Percentiles rank a stretch among this genome's conserved stretches.
Conservation (phyloP, 2,113 vertebrate genomes). For the Penelope pileata region DNA sequence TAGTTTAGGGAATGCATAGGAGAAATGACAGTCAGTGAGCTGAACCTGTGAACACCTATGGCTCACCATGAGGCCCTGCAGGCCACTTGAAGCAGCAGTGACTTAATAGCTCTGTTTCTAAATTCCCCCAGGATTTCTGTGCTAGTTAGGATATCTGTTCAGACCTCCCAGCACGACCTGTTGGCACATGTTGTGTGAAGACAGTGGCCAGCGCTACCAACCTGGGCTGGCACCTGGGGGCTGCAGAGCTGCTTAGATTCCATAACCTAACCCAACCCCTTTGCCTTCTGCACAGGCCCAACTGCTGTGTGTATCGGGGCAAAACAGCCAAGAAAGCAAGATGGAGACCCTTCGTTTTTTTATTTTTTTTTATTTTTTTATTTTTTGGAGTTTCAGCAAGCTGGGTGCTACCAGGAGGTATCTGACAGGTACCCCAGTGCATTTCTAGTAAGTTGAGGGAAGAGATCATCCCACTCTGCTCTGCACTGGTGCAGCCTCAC, state of each 20-base stretch:
- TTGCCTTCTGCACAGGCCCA: neutral
- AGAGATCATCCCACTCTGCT: neutral
- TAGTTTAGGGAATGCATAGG: neutral
- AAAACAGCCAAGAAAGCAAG: neutral
- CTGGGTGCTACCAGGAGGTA: neutral
- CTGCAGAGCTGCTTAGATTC: neutral
- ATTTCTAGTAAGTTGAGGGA: too few species aligned
- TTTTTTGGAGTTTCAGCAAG: neutral
- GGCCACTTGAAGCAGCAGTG: neutral
- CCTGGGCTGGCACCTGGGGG: neutral
- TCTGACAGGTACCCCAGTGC: neutral
- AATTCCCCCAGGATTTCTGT: neutral
- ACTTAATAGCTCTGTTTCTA: neutral
- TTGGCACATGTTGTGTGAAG: neutral
- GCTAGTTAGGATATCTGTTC: neutral
- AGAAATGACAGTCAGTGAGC: neutral
- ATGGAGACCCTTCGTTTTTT: too few species aligned
- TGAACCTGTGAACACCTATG: neutral
- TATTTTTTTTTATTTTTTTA: neutral
- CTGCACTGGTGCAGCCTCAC: too few species aligned
- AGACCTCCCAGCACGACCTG: neutral
- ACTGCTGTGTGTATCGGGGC: accelerated
- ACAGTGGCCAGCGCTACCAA: neutral
- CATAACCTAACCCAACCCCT: neutral
- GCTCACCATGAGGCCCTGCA: neutral